Base-by-base conservation (phyloP, 2,113 vertebrate genomes). In the Scortum barcoo region DNA sequence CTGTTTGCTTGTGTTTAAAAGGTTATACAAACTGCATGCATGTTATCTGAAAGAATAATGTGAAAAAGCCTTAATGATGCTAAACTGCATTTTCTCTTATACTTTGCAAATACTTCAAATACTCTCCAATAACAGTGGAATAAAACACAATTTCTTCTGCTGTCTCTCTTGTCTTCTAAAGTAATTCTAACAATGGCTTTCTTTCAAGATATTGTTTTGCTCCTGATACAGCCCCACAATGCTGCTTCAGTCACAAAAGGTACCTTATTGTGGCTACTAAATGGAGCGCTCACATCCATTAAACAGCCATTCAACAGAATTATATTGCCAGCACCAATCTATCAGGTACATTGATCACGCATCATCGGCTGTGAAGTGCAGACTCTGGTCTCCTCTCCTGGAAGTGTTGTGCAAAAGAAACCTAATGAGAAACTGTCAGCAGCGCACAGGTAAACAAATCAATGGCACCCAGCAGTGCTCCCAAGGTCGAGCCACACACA, bases 361-460 rank as follows among this genome's bases (percentile, higher is more conserved):
- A 81, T 83, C 71, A 62, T 67, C 72, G 78, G 88, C 77, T 73
- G 84, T 86, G 86, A 90, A 91, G 89, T 85, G 89, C 84, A 86
- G 84, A 93, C 88, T 87, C 87, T 66, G 85, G 88, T 91, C 90
- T 93, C 89, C 77, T 85, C 89, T 86, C 72, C 90, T 92, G 90
- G 94, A 95, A 89, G 93, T 94, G 91, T 93, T 93, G 92, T 87
- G 89, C 90, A 91, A 93, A 92, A 91, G 93, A 94, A 94, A 90
- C 84, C 92, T 95, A 95, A 95, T 95, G 93, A 95, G 94, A 93
- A 95, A 87, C 93, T 95, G 94, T 95, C 95, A 95, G 93, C 78
- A 74, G 83, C 57, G 53, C 83, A 85, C 93, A 95, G 91, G 94
- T 93, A 95, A 96, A 95, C 95, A 95, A 95, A 96, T 96, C 95